Evolutionary conservation across 2,888 invertebrate genomes (phyloP), one percentile per base, ranked within the genome.

Genomic region (Drosophila nr. medialis): DNA sequence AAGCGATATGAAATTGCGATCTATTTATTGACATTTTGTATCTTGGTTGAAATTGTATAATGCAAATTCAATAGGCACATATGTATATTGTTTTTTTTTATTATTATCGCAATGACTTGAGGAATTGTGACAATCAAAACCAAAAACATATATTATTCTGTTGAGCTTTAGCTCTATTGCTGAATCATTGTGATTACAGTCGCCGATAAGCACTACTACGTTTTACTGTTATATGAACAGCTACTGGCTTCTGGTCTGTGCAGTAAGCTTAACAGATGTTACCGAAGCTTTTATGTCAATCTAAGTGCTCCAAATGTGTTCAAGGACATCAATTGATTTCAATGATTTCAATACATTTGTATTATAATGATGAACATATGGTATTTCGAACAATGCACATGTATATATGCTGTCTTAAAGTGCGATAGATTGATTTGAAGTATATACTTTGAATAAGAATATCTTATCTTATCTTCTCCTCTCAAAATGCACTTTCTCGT

Each of bases 111-210:
- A 50, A 18, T 53, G 59, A 79, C 51, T 73, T 59, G 64, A n/a
- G 10, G 10, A 60, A 76, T 63, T 60, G 32, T 27, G 38, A 51
- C 53, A 30, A 54, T 63, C 55, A 58, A 51, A 61, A 30, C 21
- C 50, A 38, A 55, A 48, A 30, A 53, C 51, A 61, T 49, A 74
- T 55, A 49, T 51, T 56, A 69, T 49, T 64, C 49, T 58, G 58
- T 30, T 34, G 51, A 61, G 34, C 38, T 49, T 29, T 8, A 10
- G 40, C 13, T 40, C 34, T 40, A 13, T 3, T 80, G 76, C 66
- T 71, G 66, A 80, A 34, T 77, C 76, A 77, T 68, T 30, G 11
- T 40, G 67, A 67, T 64, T 64, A 49, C 54, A 32, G 18, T 56
- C 49, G 10, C 27, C 38, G 77, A 80, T 75, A 64, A 56, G 27